phyloP scores from a whole-genome alignment of 2,797 vertebrate genomes.

The Poeciliopsis presidionis region DNA sequence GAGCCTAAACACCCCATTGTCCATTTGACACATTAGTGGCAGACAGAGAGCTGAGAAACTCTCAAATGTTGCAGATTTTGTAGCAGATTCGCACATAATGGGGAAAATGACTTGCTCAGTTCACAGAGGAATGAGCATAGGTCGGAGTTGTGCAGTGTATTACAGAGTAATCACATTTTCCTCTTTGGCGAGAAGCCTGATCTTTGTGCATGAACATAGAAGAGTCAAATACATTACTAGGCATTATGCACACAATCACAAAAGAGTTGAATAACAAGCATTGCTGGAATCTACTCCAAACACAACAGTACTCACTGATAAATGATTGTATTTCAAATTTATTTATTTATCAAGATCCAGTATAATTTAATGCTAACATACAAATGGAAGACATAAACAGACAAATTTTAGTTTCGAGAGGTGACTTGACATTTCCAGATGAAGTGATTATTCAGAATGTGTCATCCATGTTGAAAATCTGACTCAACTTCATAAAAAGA shows the following conservation, averaged over 20 bases:
- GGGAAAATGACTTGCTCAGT: conserved; percentile 51
- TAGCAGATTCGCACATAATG: conserved; percentile 37
- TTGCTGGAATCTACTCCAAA: conserved; percentile 18
- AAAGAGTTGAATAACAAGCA: conserved; percentile 7
- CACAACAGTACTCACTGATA: background rate
- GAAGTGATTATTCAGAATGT: conserved; percentile 20
- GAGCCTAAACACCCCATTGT: conserved; percentile 53
- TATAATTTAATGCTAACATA: background rate
- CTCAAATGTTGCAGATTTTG: conserved; percentile 47
- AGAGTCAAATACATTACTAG: conserved; percentile 20
- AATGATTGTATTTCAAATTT: background rate
- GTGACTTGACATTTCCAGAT: background rate
- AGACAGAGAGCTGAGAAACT: conserved; percentile 52
- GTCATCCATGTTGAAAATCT: background rate
- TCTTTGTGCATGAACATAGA: conserved; percentile 4
- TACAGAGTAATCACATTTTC: conserved; percentile 45
- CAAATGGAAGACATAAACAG: conserved; percentile 1
- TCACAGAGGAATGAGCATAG: conserved; percentile 42
- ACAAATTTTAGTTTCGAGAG: background rate
- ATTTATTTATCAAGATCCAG: background rate
- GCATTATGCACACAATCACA: conserved; percentile 20
- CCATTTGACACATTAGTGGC: conserved; percentile 64
- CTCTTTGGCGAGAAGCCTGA: conserved; percentile 25
- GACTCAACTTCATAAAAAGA: conserved; percentile 24
- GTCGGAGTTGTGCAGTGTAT: conserved; percentile 39